These are phyloP conservation scores for Corythucha ciliata DNA, from an alignment of 2,888 invertebrate genomes.

Conservation along the genomic window DNA sequence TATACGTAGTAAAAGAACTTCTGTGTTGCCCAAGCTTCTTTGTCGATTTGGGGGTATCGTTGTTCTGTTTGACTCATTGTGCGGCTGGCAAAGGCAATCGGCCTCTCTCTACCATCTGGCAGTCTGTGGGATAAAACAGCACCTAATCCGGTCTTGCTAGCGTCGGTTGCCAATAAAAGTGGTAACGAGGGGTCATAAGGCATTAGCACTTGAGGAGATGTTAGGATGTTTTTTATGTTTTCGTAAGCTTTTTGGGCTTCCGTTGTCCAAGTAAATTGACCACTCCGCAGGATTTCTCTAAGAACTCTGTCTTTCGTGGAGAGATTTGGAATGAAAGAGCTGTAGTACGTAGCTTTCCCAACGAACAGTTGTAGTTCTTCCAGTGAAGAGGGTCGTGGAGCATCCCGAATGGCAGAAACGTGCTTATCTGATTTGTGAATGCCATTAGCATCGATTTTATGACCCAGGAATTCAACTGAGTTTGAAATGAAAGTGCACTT, in stretches of 20 bases:
- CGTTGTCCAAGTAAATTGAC: slow-evolving; percentile 33
- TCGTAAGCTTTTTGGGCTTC: slow-evolving; percentile 34
- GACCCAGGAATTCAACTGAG: slow-evolving; percentile 16
- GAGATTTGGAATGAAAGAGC: slow-evolving; percentile 6
- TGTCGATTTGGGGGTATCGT: slow-evolving; percentile 36
- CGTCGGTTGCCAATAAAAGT: slow-evolving; percentile 36
- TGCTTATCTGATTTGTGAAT: slow-evolving; percentile 3
- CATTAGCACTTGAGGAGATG: slow-evolving; percentile 11
- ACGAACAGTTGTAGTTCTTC: slow-evolving; percentile 9
- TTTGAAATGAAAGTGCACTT: slow-evolving; percentile 14
- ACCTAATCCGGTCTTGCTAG: slow-evolving; percentile 26
- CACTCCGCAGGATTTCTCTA: slow-evolving; percentile 8
- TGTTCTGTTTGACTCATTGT: slow-evolving; percentile 37
- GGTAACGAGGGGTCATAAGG: slow-evolving; percentile 36
- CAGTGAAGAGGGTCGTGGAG: background rate
- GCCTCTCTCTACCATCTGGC: slow-evolving; percentile 39
- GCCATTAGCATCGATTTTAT: slow-evolving; percentile 7
- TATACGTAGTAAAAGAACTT: slow-evolving; percentile 41
- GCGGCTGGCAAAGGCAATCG: slow-evolving; percentile 40
- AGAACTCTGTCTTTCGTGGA: slow-evolving; percentile 3
- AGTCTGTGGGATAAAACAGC: slow-evolving; percentile 36
- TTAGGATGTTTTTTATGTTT: slow-evolving; percentile 34
- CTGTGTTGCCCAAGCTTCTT: slow-evolving; percentile 33
- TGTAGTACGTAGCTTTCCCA: slow-evolving; percentile 12
- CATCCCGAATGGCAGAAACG: slow-evolving; percentile 6